phyloP scores from a whole-genome alignment of 2,113 vertebrate species.

The Pseudonaja textilis region DNA sequence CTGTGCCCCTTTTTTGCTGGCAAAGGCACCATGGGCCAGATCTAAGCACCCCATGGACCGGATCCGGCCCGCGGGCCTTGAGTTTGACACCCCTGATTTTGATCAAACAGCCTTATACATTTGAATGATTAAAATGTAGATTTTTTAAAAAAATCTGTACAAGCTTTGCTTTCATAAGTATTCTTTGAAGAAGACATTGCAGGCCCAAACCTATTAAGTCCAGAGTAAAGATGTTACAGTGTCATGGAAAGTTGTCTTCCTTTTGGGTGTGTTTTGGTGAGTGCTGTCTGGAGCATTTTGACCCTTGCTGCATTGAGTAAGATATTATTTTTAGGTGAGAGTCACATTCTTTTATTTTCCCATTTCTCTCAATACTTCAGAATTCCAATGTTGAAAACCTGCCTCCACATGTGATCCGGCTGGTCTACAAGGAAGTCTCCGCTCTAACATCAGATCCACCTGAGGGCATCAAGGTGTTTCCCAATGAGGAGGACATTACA shows the following conservation, averaged over 20 bases:
- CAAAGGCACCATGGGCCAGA: too few species aligned
- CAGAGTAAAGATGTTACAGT: background rate
- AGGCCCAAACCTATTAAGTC: background rate
- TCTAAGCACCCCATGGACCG: too few species aligned
- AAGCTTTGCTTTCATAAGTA: background rate
- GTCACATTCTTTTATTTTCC: background rate
- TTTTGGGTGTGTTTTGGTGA: background rate
- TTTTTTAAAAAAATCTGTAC: background rate
- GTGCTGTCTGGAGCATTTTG: background rate
- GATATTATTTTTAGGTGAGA: background rate
- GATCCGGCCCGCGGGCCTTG: too few species aligned
- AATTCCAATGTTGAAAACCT: constrained; percentile 95
- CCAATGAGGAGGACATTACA: constrained; percentile 91
- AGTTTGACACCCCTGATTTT: background rate
- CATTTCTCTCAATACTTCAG: constrained; percentile 49
- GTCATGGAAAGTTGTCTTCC: background rate
- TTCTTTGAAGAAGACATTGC: background rate
- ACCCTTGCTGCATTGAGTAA: background rate
- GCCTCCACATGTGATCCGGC: constrained; percentile 88
- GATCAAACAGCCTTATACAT: background rate
- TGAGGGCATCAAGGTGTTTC: constrained; percentile 90
- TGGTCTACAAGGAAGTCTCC: constrained; percentile 92
- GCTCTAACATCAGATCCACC: constrained; percentile 86
- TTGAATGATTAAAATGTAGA: background rate
- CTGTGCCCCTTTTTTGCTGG: too few species aligned